Evolutionary conservation across 2,797 vertebrate species (phyloP).

Genomic region (Vespertilio murinus): DNA sequence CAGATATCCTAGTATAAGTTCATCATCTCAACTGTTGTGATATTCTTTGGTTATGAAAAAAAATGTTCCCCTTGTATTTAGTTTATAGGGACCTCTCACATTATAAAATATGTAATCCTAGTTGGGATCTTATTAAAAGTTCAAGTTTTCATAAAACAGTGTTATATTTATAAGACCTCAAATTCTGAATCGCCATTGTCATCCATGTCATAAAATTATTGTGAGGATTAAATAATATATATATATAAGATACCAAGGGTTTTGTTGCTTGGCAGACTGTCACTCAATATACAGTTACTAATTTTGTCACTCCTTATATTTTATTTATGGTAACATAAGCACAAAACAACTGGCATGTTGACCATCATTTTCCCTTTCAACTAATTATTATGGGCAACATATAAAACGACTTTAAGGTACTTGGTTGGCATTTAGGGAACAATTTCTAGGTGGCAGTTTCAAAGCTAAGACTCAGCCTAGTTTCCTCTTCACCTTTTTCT

Average conservation of each 20-base stretch:
- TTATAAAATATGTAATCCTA: background rate
- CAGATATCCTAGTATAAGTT: background rate
- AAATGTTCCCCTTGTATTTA: background rate
- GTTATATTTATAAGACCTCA: background rate
- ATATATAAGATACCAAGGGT: background rate
- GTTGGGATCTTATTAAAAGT: background rate
- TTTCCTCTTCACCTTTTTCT: background rate
- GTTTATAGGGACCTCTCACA: background rate
- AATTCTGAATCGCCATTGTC: background rate
- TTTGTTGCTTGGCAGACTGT: background rate
- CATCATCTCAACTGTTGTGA: background rate
- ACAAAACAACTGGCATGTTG: background rate
- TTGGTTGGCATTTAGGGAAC: background rate
- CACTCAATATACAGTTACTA: background rate
- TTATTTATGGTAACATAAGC: background rate
- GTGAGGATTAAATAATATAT: background rate
- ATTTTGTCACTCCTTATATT: background rate
- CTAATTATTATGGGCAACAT: background rate
- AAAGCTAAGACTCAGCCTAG: background rate
- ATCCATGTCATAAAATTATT: background rate
- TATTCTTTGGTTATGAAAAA: background rate
- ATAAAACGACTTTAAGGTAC: background rate
- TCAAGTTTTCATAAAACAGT: background rate
- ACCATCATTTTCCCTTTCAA: constrained; percentile 39
- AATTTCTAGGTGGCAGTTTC: background rate